A percentile compares a stretch with the other conserved stretches of the same genome.
phyloP scores from a whole-genome alignment of 2,888 invertebrate genomes.

The Eristalis intricaria region DNA sequence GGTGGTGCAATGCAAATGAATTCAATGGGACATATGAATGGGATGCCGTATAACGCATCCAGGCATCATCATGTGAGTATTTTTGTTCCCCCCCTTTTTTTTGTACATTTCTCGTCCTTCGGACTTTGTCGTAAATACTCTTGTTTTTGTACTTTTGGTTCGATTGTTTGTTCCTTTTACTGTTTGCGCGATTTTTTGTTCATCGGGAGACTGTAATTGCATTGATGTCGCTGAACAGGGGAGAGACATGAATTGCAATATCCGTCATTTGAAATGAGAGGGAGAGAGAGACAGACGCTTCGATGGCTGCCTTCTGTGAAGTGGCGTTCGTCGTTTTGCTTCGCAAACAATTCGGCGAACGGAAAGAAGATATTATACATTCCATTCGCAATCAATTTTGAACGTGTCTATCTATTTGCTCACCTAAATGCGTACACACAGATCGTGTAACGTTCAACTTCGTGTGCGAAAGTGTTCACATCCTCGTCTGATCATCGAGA shows the following conservation, averaged over 20 bases:
- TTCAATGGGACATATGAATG: constrained; percentile 77
- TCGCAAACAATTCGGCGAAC: constrained; percentile 48
- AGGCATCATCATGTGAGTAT: constrained; percentile 81
- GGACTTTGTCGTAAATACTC: constrained; percentile 44
- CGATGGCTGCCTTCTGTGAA: constrained; percentile 12
- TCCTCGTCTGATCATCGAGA: not conserved
- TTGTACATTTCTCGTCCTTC: constrained; percentile 14
- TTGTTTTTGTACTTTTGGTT: constrained; percentile 44
- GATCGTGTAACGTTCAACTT: no score
- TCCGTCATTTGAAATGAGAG: constrained; percentile 48
- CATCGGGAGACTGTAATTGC: constrained; percentile 64
- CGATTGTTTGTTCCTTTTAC: constrained; percentile 56
- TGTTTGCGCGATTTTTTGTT: constrained; percentile 58
- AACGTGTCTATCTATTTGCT: constrained; percentile 10
- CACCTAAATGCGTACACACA: no score
- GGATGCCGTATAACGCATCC: constrained; percentile 78
- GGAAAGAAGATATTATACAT: constrained; percentile 35
- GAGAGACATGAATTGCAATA: constrained; percentile 66
- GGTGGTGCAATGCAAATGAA: constrained; percentile 76
- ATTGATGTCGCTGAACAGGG: constrained; percentile 51
- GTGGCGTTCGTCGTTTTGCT: constrained; percentile 25
- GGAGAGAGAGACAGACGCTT: not conserved
- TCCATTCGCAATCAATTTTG: constrained; percentile 41
- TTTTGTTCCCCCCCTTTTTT: constrained; percentile 25
- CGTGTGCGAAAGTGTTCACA: not conserved